Evolutionary conservation across 2,797 vertebrate genomes (phyloP).

Genomic region (Enteromius afrohamiltoni): DNA sequence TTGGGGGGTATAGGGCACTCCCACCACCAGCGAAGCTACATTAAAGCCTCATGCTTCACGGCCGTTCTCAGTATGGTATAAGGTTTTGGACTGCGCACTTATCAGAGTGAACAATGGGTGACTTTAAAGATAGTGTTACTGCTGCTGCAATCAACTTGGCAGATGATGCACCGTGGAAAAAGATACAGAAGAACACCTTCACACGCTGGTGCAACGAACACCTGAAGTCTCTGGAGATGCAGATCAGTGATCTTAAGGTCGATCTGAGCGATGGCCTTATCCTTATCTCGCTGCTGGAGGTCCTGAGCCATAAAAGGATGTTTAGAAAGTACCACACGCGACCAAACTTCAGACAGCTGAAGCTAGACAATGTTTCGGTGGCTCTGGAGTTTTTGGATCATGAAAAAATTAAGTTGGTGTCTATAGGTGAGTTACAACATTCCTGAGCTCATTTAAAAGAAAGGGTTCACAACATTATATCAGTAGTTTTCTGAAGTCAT

Average conservation of each 20-base stretch:
- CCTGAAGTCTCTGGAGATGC: constrained; percentile 62
- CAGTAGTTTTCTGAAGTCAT: neutral
- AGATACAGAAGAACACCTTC: constrained; percentile 70
- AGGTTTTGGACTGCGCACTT: neutral
- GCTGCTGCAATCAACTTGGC: constrained; percentile 64
- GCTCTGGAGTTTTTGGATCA: constrained; percentile 66
- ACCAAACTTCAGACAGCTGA: constrained; percentile 67
- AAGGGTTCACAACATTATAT: neutral
- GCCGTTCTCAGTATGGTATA: constrained; percentile 1
- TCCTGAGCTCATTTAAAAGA: neutral
- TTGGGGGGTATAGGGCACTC: constrained; percentile 60
- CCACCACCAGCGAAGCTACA: constrained; percentile 43
- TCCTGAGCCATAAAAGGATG: constrained; percentile 70
- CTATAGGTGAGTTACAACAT: constrained; percentile 66
- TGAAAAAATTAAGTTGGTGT: constrained; percentile 75
- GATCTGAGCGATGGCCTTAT: constrained; percentile 65
- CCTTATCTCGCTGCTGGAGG: constrained; percentile 63
- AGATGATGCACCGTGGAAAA: constrained; percentile 63
- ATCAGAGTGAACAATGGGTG: constrained; percentile 45
- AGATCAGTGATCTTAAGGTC: constrained; percentile 64
- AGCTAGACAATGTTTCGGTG: constrained; percentile 69
- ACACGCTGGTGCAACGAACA: constrained; percentile 70
- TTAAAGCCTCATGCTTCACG: constrained; percentile 9
- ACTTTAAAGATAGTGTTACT: constrained; percentile 55
- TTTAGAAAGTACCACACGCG: constrained; percentile 66